These are phyloP conservation scores for Hoplodrina blanda DNA, from an alignment of 2,888 invertebrate genomes.

Conservation along the genomic window DNA sequence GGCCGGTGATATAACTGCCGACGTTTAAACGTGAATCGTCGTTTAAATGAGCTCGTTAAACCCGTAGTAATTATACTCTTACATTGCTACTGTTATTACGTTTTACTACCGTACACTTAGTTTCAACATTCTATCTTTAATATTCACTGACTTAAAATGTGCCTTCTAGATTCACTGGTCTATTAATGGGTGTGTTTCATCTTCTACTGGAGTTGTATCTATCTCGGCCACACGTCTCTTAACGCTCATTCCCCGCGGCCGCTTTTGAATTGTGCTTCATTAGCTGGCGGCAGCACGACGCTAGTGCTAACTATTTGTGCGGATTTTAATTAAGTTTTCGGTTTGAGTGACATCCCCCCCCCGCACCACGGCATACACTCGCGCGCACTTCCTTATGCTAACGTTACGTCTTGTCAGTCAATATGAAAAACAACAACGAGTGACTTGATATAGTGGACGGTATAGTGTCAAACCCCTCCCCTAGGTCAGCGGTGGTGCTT, in stretches of 20 bases:
- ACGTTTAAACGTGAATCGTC: conserved; percentile 11
- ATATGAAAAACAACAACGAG: neutral
- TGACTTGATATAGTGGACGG: neutral
- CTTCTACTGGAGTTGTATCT: neutral
- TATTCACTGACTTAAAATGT: neutral
- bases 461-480: neutral
- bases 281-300: conserved; percentile 30
- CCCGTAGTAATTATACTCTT: conserved; percentile 6
- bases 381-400: conserved; percentile 11
- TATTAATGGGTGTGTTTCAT: too few relatives aligned
- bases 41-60: conserved; percentile 31
- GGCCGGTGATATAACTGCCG: conserved; percentile 1
- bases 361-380: conserved; percentile 12
- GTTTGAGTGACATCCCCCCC: conserved; percentile 61
- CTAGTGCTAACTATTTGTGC: conserved; percentile 59
- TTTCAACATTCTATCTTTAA: neutral
- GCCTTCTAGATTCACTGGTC: neutral
- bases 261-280: conserved; percentile 1
- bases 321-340: conserved; percentile 73
- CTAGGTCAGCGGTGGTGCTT: too few relatives aligned
- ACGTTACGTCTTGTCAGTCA: conserved; percentile 4
- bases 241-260: conserved; percentile 8
- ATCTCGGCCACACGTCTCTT: neutral
- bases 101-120: conserved; percentile 1
- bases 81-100: conserved; percentile 17